Percentiles rank a stretch among this genome's conserved stretches.
phyloP scores from a whole-genome alignment of 2,797 vertebrate species.

The Micrastur ruficollis region DNA sequence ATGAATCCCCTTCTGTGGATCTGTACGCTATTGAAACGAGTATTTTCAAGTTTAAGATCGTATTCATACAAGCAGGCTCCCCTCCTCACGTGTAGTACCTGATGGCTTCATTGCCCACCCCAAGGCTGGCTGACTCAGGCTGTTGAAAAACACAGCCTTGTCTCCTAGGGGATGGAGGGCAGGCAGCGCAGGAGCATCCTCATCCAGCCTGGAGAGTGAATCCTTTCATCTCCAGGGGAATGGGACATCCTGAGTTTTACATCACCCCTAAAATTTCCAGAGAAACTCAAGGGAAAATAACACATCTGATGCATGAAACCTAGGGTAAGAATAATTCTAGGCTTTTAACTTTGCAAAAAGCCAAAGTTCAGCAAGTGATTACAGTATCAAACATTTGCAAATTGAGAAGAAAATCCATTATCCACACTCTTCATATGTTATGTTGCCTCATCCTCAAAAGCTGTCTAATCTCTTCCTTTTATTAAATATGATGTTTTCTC shows the following conservation, averaged over 20 bases:
- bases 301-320: not conserved
- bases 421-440: not conserved
- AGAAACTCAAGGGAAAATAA: not conserved
- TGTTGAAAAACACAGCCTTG: not conserved
- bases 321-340: not conserved
- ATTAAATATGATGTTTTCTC: not conserved
- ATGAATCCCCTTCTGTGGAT: not conserved
- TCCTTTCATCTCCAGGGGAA: not conserved
- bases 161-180: not conserved
- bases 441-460: not conserved
- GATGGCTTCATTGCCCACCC: not conserved
- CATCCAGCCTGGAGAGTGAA: not conserved
- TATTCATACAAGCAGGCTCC: not conserved
- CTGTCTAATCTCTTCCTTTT: not conserved
- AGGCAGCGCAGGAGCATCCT: not conserved
- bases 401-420: not conserved
- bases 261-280: not conserved
- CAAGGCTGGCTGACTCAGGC: not conserved
- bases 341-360: not conserved
- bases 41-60: not conserved
- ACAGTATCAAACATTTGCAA: not conserved
- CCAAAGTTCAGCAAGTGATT: not conserved
- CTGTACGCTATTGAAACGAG: not conserved
- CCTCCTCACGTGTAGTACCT: not conserved
- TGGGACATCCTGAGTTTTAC: not conserved